Conservation (phyloP, 2,888 invertebrate genomes). For the Metellina segmentata region DNA sequence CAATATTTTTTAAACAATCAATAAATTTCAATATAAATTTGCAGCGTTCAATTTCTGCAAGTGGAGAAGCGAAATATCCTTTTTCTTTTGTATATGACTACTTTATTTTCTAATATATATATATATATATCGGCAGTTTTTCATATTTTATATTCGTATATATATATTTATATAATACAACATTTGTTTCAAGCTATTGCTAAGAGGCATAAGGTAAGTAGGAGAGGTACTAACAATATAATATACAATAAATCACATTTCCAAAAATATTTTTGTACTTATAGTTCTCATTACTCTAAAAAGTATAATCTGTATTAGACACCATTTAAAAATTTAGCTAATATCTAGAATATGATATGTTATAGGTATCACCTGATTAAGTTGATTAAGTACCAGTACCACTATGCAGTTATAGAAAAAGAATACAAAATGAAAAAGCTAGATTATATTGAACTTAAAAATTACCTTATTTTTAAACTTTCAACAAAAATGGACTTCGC, state of each 20-base stretch:
- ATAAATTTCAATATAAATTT: constrained; percentile 54
- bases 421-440: neutral
- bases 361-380: constrained; percentile 59
- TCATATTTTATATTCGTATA: constrained; percentile 54
- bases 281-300: constrained; percentile 59
- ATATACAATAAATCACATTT: constrained; percentile 70
- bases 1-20: constrained; percentile 52
- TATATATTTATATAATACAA: constrained; percentile 37
- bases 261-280: constrained; percentile 75
- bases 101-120: constrained; percentile 49
- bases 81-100: constrained; percentile 23
- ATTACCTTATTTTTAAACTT: neutral
- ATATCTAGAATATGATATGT: constrained; percentile 72
- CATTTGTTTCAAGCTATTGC: constrained; percentile 40
- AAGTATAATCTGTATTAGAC: constrained; percentile 55
- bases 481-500: neutral
- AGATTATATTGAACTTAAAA: neutral
- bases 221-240: constrained; percentile 67
- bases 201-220: constrained; percentile 51
- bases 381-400: constrained; percentile 50
- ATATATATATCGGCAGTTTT: constrained; percentile 65
- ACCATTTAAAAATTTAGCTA: constrained; percentile 59
- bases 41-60: constrained; percentile 42
- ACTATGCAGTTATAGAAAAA: constrained; percentile 11
- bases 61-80: constrained; percentile 46